Conservation (phyloP, 37 sponge, comb jelly and placozoan genomes). For the Beroe ovata region DNA sequence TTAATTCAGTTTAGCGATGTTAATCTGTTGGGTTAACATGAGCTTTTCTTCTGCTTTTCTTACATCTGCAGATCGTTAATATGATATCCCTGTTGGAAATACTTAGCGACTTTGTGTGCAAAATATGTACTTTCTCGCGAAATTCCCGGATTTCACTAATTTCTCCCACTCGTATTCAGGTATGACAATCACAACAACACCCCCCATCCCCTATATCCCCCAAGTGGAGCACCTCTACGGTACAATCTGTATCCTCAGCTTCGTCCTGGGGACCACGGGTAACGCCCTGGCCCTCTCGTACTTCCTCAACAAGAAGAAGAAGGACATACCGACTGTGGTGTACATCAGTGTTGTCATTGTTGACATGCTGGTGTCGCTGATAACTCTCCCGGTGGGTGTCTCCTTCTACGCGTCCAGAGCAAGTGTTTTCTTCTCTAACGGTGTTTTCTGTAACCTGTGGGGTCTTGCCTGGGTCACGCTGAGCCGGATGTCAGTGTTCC, state of each 20-base stretch:
- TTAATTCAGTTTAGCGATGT: no score
- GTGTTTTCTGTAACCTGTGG: conserved; percentile 29
- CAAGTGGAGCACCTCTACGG: conserved; percentile 22
- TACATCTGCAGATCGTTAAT: no score
- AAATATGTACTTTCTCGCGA: no score
- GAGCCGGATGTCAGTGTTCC: conserved; percentile 16
- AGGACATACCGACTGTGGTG: not conserved
- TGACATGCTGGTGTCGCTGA: not conserved
- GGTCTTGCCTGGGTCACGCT: not conserved
- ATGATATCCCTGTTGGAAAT: no score
- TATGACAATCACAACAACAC: not conserved
- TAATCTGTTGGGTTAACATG: no score
- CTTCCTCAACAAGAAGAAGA: conserved; percentile 32
- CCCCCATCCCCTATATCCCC: conserved; percentile 7
- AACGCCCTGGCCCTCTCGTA: conserved; percentile 43
- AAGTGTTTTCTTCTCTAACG: not conserved
- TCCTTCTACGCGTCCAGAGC: not conserved
- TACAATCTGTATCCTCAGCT: conserved; percentile 33
- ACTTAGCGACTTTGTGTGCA: no score
- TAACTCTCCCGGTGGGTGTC: not conserved
- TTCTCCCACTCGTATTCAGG: no score
- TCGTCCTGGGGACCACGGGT: conserved; percentile 1
- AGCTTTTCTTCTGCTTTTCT: no score
- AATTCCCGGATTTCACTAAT: no score
- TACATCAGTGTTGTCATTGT: conserved; percentile 15